These are phyloP conservation scores for Temnopleurus reevesii DNA, from an alignment of 53 echinoderm and acorn worm species.

Conservation along the genomic window DNA sequence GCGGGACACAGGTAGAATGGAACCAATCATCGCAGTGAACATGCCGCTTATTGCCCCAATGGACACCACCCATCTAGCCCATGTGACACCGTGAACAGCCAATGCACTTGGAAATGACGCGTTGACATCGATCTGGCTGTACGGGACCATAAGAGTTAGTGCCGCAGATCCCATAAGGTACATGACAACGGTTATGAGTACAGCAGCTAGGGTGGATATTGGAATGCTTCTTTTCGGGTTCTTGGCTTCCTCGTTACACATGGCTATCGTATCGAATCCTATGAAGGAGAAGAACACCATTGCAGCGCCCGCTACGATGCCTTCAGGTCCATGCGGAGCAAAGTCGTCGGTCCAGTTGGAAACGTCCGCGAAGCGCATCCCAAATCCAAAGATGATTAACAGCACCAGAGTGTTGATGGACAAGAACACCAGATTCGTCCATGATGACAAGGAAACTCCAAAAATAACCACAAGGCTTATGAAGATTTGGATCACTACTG, in stretches of 20 bases:
- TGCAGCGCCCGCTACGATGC: conserved; percentile 69
- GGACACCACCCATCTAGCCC: conserved; percentile 71
- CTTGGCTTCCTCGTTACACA: conserved; percentile 69
- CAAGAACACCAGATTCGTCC: conserved; percentile 15
- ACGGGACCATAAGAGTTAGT: conserved; percentile 70
- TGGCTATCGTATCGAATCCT: conserved; percentile 77
- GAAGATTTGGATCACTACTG: not conserved
- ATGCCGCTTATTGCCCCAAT: conserved; percentile 68
- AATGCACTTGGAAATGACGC: conserved; percentile 68
- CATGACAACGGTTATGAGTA: conserved; percentile 31
- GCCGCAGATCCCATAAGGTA: conserved; percentile 63
- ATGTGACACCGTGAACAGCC: conserved; percentile 44
- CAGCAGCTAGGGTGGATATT: conserved; percentile 45
- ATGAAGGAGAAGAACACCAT: conserved; percentile 67
- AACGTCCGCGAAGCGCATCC: not conserved
- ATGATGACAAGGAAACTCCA: conserved; percentile 64
- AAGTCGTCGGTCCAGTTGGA: conserved; percentile 46
- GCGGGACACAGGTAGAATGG: conserved; percentile 56
- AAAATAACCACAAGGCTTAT: conserved; percentile 55
- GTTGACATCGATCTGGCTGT: conserved; percentile 50
- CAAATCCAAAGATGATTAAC: not conserved
- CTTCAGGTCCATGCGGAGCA: conserved; percentile 64
- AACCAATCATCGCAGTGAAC: conserved; percentile 44
- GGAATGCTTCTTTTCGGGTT: conserved; percentile 68
- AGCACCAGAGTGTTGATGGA: not conserved